Conservation (phyloP, 2,888 invertebrate species). For the Agonopterix alstromeriana region DNA sequence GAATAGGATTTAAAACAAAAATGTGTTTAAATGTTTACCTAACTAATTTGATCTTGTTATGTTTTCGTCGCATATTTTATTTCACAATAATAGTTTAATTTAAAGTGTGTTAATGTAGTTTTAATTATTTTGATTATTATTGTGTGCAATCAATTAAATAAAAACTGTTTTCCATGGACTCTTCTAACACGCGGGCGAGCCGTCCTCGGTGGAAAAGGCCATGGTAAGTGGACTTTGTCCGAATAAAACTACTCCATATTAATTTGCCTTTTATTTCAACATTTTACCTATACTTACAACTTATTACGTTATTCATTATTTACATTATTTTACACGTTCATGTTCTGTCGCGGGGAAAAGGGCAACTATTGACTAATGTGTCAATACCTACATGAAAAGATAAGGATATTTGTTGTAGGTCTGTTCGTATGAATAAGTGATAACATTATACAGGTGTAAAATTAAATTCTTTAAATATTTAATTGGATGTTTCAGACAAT, state of each 20-base stretch:
- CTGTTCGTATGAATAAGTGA: too few relatives aligned
- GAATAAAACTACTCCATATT: conserved; percentile 49
- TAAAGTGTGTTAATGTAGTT: conserved; percentile 26
- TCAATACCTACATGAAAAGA: too few relatives aligned
- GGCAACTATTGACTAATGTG: too few relatives aligned
- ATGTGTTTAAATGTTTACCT: not conserved
- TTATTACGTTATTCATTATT: too few relatives aligned
- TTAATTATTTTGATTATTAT: conserved; percentile 24
- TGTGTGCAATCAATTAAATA: conserved; percentile 59
- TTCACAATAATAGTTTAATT: conserved; percentile 13
- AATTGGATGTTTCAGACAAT: too few relatives aligned
- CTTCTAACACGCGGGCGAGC: conserved; percentile 62
- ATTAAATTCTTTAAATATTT: too few relatives aligned
- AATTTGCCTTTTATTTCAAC: conserved; percentile 34
- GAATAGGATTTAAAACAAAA: not conserved
- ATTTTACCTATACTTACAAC: not conserved
- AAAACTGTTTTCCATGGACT: conserved; percentile 71
- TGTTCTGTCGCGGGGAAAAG: too few relatives aligned
- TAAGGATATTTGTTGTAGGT: too few relatives aligned
- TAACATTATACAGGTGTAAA: too few relatives aligned
- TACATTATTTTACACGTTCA: too few relatives aligned
- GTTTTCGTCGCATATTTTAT: conserved; percentile 12
- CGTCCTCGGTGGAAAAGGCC: conserved; percentile 64
- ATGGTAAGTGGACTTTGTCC: conserved; percentile 64
- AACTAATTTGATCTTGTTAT: conserved; percentile 12